Conservation (phyloP, 2,797 vertebrate species). For the Sebastes hubbsi region DNA sequence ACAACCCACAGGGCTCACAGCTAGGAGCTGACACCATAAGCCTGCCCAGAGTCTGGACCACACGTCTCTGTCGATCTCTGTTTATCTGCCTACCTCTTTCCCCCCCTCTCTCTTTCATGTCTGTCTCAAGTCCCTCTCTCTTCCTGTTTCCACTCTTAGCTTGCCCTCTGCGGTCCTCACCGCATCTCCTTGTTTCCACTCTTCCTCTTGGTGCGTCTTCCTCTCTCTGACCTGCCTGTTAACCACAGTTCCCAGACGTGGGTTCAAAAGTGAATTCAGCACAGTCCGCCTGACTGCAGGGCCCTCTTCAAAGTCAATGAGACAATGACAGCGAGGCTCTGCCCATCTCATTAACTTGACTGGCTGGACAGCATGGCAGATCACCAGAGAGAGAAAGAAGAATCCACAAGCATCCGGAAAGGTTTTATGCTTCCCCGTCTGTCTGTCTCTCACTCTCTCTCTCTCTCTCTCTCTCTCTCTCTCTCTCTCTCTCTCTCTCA, state of each 20-base stretch:
- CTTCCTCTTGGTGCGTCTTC: not conserved
- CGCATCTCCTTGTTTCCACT: not conserved
- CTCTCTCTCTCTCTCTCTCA: not conserved
- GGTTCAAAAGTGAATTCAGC: slow-evolving; percentile 24
- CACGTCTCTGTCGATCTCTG: slow-evolving; percentile 18
- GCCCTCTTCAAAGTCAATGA: slow-evolving; percentile 50
- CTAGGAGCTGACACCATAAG: slow-evolving; percentile 29
- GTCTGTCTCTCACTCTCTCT: not conserved
- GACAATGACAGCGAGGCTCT: slow-evolving; percentile 51
- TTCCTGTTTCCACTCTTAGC: slow-evolving; percentile 2
- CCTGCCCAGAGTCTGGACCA: slow-evolving; percentile 38
- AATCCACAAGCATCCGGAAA: slow-evolving; percentile 22
- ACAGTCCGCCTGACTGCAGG: slow-evolving; percentile 4
- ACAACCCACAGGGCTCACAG: slow-evolving; percentile 51
- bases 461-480: not conserved
- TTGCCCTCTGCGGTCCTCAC: not conserved
- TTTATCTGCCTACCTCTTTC: not conserved
- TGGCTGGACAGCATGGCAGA: slow-evolving; percentile 28
- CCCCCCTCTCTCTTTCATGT: not conserved
- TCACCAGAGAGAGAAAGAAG: slow-evolving; percentile 24
- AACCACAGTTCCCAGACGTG: slow-evolving; percentile 24
- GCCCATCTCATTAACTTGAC: slow-evolving; percentile 58
- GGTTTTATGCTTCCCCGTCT: slow-evolving; percentile 23
- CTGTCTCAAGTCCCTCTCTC: slow-evolving; percentile 4
- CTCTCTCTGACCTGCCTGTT: slow-evolving; percentile 46